Evolutionary conservation across 2,113 vertebrate species (phyloP).

Genomic region (Eleginops maclovinus): DNA sequence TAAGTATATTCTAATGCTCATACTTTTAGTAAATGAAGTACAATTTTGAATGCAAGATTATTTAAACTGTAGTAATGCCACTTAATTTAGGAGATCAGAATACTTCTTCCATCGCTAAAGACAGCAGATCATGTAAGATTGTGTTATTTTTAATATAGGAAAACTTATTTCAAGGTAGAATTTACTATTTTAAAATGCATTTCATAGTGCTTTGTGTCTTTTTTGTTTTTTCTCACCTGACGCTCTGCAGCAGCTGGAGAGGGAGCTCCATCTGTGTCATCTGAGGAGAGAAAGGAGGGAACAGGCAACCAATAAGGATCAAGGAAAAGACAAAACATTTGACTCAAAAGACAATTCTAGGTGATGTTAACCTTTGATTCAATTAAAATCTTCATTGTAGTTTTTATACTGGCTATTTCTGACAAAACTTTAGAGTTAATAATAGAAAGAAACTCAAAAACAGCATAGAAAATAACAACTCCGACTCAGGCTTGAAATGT

Average conservation of each 20-base stretch:
- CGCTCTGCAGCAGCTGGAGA: conserved; percentile 56
- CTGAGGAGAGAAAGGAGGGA: conserved; percentile 45
- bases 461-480: no score
- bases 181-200: no score
- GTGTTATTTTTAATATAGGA: not conserved
- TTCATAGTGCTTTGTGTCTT: not conserved
- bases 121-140: no score
- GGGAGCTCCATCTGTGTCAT: conserved; percentile 43
- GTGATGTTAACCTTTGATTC: not conserved
- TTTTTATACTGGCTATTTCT: not conserved
- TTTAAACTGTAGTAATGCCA: no score
- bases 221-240: conserved; percentile 69
- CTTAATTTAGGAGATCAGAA: no score
- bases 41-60: no score
- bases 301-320: not conserved
- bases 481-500: no score
- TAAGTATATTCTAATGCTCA: no score
- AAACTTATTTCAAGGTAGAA: no score
- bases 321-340: not conserved
- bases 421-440: not conserved
- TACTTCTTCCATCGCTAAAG: no score
- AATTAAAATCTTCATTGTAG: not conserved
- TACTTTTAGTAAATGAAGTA: no score
- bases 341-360: not conserved
- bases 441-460: no score